Evolutionary conservation across 2,797 vertebrate genomes (phyloP).

Genomic region (Adelosebastes latens): DNA sequence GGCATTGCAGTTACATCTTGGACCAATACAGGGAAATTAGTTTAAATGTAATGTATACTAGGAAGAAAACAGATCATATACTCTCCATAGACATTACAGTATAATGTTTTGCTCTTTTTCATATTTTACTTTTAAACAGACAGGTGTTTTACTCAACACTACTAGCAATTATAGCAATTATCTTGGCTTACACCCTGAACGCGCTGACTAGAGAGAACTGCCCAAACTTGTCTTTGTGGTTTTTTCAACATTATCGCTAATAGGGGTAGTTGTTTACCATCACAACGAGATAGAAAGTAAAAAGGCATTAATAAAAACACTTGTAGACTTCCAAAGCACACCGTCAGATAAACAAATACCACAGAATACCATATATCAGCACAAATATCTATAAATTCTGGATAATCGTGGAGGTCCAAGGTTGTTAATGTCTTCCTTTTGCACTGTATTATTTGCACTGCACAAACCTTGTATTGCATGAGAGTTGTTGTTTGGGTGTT

Average conservation of each 20-base stretch:
- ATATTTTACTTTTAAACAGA: background rate
- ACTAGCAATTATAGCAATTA: background rate
- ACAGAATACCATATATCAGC: background rate
- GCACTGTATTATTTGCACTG: background rate
- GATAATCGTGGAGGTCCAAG: background rate
- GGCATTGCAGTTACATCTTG: background rate
- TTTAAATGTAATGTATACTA: background rate
- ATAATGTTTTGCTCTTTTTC: background rate
- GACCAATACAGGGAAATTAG: background rate
- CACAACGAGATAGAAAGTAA: background rate
- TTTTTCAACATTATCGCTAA: background rate
- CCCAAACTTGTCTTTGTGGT: background rate
- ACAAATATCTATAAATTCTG: background rate
- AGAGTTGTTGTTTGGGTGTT: background rate
- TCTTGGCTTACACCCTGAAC: background rate
- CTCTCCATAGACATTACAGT: background rate
- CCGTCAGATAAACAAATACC: too few relatives aligned
- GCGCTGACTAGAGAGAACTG: background rate
- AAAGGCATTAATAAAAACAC: background rate
- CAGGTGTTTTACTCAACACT: background rate
- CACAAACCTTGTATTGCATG: background rate
- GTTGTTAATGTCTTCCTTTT: background rate
- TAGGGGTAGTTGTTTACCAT: background rate
- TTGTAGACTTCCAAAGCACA: too few relatives aligned
- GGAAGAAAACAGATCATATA: background rate